Evolutionary conservation across 2,113 vertebrate genomes (phyloP).

Genomic region (Hippoglossus stenolepis): DNA sequence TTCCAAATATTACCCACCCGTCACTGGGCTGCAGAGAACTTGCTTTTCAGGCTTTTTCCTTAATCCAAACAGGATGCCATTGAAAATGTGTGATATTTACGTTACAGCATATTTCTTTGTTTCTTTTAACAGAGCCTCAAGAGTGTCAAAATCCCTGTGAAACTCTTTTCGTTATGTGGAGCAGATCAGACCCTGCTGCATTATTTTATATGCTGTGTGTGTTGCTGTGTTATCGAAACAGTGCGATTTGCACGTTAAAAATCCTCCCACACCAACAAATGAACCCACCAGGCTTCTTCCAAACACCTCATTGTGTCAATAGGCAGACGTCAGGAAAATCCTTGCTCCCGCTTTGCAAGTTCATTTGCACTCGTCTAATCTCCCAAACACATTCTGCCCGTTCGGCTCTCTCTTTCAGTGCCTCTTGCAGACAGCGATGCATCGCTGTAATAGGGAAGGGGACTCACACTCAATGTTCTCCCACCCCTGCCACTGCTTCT

Average conservation of each 20-base stretch:
- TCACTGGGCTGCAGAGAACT: background rate
- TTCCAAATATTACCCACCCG: background rate
- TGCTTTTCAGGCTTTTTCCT: background rate
- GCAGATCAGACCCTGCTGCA: background rate
- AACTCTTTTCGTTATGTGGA: background rate
- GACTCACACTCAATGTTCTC: conserved; percentile 5
- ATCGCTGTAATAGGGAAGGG: conserved; percentile 32
- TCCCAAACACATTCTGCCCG: conserved; percentile 18
- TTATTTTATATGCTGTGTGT: background rate
- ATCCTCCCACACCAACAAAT: conserved; percentile 16
- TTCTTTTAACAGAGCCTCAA: background rate
- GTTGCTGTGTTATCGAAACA: background rate
- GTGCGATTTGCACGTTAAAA: background rate
- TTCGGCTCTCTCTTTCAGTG: conserved; percentile 24
- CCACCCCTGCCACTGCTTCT: background rate
- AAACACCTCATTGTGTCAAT: conserved; percentile 23
- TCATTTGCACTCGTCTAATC: conserved; percentile 49
- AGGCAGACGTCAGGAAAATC: conserved; percentile 28
- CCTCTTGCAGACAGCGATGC: conserved; percentile 15
- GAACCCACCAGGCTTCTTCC: background rate
- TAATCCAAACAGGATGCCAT: background rate
- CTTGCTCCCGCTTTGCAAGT: conserved; percentile 12
- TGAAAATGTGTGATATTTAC: background rate
- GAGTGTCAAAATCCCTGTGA: background rate
- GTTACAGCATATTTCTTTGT: background rate